Evolutionary conservation across 2,113 vertebrate species (phyloP).

Genomic region (Blennius ocellaris): DNA sequence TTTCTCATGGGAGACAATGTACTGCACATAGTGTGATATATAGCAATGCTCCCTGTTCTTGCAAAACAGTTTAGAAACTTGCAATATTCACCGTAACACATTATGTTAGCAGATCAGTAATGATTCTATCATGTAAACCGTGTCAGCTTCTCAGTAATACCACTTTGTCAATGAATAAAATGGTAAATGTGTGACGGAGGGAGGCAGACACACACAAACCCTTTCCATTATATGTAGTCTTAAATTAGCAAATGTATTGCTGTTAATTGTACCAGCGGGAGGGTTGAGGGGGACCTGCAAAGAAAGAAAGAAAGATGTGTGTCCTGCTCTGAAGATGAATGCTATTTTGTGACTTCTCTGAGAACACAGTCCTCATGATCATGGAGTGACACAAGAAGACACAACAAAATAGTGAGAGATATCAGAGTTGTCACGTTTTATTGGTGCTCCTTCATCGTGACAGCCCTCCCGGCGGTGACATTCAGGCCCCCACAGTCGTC

Average conservation of each 20-base stretch:
- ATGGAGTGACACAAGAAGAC: constrained; percentile 21
- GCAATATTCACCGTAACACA: constrained; percentile 7
- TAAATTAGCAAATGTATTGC: constrained; percentile 8
- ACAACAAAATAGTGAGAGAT: constrained; percentile 15
- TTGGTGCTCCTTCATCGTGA: constrained; percentile 35
- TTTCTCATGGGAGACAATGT: constrained; percentile 64
- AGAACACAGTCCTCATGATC: constrained; percentile 27
- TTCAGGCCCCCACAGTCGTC: constrained; percentile 58
- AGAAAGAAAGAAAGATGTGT: background rate
- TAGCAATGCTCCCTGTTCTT: background rate
- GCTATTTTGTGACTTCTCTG: background rate
- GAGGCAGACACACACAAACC: background rate
- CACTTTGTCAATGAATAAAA: constrained; percentile 5
- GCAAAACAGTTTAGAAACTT: background rate
- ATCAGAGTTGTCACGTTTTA: constrained; percentile 51
- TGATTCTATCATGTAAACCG: background rate
- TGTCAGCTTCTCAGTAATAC: background rate
- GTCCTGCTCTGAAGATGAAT: constrained; percentile 9
- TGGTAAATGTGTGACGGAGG: background rate
- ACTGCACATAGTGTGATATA: constrained; percentile 45
- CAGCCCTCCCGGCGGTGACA: constrained; percentile 53
- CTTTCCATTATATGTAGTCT: constrained; percentile 10
- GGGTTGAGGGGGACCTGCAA: background rate
- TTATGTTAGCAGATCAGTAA: constrained; percentile 5
- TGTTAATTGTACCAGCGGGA: constrained; percentile 9